Evolutionary conservation across 2,113 vertebrate genomes (phyloP).

Genomic region (Rissa tridactyla): DNA sequence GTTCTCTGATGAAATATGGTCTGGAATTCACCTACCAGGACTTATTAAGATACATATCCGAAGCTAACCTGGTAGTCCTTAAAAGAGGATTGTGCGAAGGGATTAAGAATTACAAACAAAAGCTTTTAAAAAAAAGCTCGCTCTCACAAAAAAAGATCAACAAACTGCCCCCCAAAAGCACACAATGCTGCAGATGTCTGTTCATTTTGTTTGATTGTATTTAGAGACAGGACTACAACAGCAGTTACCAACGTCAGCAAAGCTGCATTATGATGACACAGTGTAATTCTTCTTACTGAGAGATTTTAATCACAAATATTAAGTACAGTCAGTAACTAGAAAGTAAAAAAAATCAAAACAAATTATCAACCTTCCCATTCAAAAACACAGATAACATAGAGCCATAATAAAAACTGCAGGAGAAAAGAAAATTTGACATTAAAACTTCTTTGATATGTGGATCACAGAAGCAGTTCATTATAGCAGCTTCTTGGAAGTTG

Average conservation of each 20-base stretch:
- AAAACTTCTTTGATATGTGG: background rate
- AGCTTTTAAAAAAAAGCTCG: background rate
- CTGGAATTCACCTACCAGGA: background rate
- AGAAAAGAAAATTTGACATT: background rate
- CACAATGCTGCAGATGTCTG: background rate
- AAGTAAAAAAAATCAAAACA: background rate
- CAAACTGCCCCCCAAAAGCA: background rate
- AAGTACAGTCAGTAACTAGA: background rate
- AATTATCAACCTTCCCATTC: background rate
- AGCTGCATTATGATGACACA: background rate
- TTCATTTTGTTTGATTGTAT: background rate
- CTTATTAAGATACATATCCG: fast-evolving
- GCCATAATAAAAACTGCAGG: background rate
- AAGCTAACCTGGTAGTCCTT: background rate
- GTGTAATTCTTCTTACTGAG: background rate
- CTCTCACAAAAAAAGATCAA: background rate
- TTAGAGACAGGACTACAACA: background rate
- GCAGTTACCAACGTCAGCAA: background rate
- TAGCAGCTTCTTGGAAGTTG: background rate
- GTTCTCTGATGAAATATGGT: background rate
- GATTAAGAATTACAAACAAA: background rate
- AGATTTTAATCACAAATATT: background rate
- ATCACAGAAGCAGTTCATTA: background rate
- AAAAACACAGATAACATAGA: background rate
- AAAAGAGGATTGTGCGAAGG: background rate